Conservation (phyloP, 2,113 vertebrate genomes). For the Pterocles gutturalis region DNA sequence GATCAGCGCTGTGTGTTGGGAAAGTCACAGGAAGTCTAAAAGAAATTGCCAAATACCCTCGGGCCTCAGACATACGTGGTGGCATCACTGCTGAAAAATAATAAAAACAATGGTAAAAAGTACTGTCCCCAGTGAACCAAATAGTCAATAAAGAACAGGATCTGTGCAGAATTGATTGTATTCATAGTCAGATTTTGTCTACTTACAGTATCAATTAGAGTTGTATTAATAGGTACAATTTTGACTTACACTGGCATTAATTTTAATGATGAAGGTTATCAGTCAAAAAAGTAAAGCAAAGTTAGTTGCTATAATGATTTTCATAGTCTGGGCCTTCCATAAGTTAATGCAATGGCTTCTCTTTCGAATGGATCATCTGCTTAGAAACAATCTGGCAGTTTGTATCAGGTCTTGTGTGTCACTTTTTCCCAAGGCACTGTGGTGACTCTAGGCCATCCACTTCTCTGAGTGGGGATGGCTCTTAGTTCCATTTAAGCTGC, state of each 20-base stretch:
- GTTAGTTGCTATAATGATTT: slow-evolving; percentile 50
- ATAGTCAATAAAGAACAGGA: slow-evolving; percentile 64
- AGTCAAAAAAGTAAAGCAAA: slow-evolving; percentile 68
- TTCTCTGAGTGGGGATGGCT: neutral
- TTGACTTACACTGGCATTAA: slow-evolving; percentile 64
- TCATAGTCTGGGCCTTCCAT: neutral
- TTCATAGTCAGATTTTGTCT: slow-evolving; percentile 48
- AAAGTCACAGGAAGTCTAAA: slow-evolving; percentile 74
- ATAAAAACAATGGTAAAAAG: slow-evolving; percentile 34
- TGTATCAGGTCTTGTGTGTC: neutral
- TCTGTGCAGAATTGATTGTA: slow-evolving; percentile 69
- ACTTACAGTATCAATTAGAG: slow-evolving; percentile 61
- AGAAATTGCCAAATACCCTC: slow-evolving; percentile 53
- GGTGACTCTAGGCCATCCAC: neutral
- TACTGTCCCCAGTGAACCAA: neutral
- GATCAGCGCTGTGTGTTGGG: slow-evolving; percentile 48
- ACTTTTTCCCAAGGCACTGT: neutral
- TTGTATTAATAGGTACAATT: slow-evolving; percentile 70
- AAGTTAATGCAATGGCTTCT: neutral
- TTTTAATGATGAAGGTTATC: slow-evolving; percentile 76
- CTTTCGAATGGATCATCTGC: neutral
- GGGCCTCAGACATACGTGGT: slow-evolving; percentile 22
- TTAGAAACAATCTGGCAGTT: neutral
- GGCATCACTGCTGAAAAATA: slow-evolving; percentile 56
- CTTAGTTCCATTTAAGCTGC: neutral